Evolutionary conservation across 2,888 invertebrate species (phyloP).

Genomic region (Oconnorella tubifera): DNA sequence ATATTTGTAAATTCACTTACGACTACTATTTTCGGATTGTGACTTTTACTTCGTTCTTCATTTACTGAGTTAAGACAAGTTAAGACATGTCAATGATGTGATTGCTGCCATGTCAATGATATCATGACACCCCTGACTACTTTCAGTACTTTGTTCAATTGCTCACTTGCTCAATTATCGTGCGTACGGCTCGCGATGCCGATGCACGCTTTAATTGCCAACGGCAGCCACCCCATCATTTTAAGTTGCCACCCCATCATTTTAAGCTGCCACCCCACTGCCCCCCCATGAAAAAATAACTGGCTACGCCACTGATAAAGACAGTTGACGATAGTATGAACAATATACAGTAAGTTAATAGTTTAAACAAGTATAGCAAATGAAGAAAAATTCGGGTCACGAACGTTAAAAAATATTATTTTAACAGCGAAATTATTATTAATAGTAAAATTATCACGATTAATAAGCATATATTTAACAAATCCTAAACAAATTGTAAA

Average conservation of each 20-base stretch:
- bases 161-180: constrained; percentile 1
- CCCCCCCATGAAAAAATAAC: constrained; percentile 2
- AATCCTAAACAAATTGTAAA: too few species aligned
- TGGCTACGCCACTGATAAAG: constrained; percentile 1
- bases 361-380: too few species aligned
- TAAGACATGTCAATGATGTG: constrained; percentile 2
- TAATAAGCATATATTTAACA: too few species aligned
- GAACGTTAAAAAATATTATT: too few species aligned
- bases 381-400: too few species aligned
- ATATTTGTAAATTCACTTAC: constrained; percentile 2
- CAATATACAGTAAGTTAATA: too few species aligned
- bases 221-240: constrained; percentile 2
- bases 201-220: constrained; percentile 1
- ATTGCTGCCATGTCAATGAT: constrained; percentile 1
- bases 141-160: constrained; percentile 2
- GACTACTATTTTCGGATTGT: constrained; percentile 2
- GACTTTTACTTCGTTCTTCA: constrained; percentile 2
- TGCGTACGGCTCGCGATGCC: constrained; percentile 2
- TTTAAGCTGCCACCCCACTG: constrained; percentile 1
- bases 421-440: too few species aligned
- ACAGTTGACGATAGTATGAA: too few species aligned
- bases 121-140: not conserved
- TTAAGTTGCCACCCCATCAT: not conserved
- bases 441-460: too few species aligned
- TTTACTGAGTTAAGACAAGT: not conserved